Percentiles rank a stretch among this genome's conserved stretches.
phyloP scores from a whole-genome alignment of 2,888 invertebrate genomes.

The Drosophila yooni region DNA sequence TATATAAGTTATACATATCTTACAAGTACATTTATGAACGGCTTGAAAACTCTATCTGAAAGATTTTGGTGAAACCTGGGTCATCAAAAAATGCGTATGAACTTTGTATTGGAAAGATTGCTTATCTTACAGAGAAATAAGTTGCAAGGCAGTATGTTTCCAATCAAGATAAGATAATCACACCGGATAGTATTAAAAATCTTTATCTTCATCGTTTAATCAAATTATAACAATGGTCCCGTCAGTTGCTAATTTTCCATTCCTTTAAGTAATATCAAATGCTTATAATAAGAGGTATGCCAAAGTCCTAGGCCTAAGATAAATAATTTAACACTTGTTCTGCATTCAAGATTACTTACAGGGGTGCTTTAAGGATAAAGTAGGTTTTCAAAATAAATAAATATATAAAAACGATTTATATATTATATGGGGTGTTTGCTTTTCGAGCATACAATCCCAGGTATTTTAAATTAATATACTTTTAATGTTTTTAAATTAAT shows the following conservation, averaged over 20 bases:
- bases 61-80: neutral
- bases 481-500: neutral
- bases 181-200: neutral
- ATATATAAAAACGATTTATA: neutral
- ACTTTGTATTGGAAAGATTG: neutral
- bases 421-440: neutral
- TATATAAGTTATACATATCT: neutral
- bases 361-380: neutral
- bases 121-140: neutral
- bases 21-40: neutral
- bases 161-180: neutral
- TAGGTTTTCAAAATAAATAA: neutral
- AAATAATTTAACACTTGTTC: neutral
- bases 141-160: neutral
- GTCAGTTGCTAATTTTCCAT: neutral
- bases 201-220: neutral
- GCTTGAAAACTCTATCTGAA: neutral
- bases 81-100: neutral
- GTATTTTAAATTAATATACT: neutral
- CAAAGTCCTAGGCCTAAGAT: neutral
- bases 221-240: neutral
- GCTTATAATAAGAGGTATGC: neutral
- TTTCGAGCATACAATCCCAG: neutral
- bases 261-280: neutral
- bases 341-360: neutral